Base-by-base conservation (phyloP, 2,797 vertebrate genomes). In the Cuniculus paca region DNA sequence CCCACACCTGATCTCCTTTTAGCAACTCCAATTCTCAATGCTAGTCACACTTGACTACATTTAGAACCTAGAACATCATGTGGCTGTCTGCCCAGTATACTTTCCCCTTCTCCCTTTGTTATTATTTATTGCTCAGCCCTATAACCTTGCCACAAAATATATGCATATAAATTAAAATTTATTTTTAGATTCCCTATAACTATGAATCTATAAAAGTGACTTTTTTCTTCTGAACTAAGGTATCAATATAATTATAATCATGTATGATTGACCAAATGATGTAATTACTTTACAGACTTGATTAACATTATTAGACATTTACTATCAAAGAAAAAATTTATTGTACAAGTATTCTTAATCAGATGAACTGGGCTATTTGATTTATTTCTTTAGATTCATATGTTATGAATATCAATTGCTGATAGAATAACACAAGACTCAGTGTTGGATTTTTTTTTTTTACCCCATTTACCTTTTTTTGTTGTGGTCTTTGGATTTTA, bases 301-400 rank as follows among this genome's bases (percentile, higher is more conserved):
- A 88, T 88, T 80, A 31, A 13, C 54, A n/a, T 54, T 61, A 14
- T 94, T 94, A 84, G 74, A 80, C 50, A 65, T 56, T 52, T n/a
- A 14, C 6, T 48, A 48, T 75, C 26, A 84, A 94, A 52, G 7
- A 1, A 36, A 85, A 94, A 83, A 26, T 80, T 45, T 45, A 77
- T 65, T 94, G 26, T 48, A 52, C 24, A 82, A 92, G 42, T 0
- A 92, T 58, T 26, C 16, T 56, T 24, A 77, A 42, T 7, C 26
- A 92, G 39, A 82, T 28, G 3, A 17, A 61, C 5, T 63, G 24
- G 31, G 9, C 14, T 85, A 1, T 90, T 78, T 31, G 17, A 75
- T 68, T 5, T 60, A 24, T 93, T 90, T 90, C 24, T 5, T 12
- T 77, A 83, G 7, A 16, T 48, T 70, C 5, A 22, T 56, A 3